Percentiles rank a stretch among this genome's conserved stretches.
These are phyloP conservation scores for Smutsia gigantea DNA, from an alignment of 2,797 vertebrate species.

Conservation along the genomic window DNA sequence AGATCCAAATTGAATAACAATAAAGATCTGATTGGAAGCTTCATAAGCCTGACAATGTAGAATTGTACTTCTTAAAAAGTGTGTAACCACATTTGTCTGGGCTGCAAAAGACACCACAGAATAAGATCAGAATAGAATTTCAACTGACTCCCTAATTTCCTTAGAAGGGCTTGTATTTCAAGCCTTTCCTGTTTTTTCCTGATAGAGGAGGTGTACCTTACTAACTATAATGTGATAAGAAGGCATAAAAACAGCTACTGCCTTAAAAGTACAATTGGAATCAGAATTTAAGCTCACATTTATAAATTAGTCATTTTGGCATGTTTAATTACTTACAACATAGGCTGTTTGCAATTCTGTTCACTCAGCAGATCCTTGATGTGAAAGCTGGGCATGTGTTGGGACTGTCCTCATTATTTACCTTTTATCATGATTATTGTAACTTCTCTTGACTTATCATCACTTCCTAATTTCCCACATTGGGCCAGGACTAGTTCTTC, in stretches of 20 bases:
- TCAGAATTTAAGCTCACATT: conserved; percentile 36
- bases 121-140: conserved; percentile 73
- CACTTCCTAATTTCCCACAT: neutral
- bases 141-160: conserved; percentile 71
- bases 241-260: conserved; percentile 54
- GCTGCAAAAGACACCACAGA: conserved; percentile 60
- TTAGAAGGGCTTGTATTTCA: conserved; percentile 67
- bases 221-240: conserved; percentile 70
- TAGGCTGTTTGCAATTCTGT: neutral
- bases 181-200: conserved; percentile 69
- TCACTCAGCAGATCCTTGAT: neutral
- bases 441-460: conserved; percentile 4
- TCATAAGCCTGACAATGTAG: conserved; percentile 57
- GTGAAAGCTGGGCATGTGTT: neutral
- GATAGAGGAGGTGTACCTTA: conserved; percentile 70
- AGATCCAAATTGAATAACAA: conserved; percentile 72
- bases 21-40: conserved; percentile 70
- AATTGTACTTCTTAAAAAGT: conserved; percentile 72
- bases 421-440: neutral
- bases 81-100: conserved; percentile 70
- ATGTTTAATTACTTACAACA: neutral
- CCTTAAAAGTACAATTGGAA: conserved; percentile 36
- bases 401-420: neutral
- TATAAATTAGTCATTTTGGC: conserved; percentile 29
- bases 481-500: neutral